phyloP scores from a whole-genome alignment of 2,888 invertebrate genomes.

The Mimas tiliae region DNA sequence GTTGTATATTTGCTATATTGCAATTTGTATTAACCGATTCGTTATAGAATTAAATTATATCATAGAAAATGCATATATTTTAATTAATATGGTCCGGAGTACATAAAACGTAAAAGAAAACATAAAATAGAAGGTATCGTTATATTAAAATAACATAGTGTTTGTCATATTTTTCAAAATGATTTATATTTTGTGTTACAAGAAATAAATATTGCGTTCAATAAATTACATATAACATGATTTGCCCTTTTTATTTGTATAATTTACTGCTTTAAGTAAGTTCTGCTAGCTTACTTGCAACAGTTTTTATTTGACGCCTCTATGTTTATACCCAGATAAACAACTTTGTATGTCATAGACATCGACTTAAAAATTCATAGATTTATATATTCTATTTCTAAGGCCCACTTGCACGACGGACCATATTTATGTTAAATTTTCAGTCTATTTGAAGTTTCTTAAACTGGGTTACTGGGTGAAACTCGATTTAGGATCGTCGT shows the following conservation, averaged over 20 bases:
- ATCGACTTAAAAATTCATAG: no score
- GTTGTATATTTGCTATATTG: not conserved
- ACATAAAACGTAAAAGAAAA: not conserved
- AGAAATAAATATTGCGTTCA: constrained; percentile 3
- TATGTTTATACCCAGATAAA: no score
- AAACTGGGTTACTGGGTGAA: no score
- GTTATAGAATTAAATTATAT: not conserved
- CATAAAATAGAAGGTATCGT: constrained; percentile 13
- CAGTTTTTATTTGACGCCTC: no score
- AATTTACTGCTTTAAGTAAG: not conserved
- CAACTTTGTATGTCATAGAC: no score
- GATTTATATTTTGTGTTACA: constrained; percentile 24
- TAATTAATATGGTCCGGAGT: not conserved
- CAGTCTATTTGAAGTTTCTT: no score
- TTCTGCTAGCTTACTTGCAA: no score
- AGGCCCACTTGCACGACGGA: no score
- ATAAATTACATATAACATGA: constrained; percentile 8
- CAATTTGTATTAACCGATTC: not conserved
- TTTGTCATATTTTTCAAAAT: constrained; percentile 1
- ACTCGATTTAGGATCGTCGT: no score
- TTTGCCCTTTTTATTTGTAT: not conserved
- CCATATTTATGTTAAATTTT: no score
- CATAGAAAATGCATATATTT: not conserved
- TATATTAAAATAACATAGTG: not conserved
- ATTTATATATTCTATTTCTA: no score